These are phyloP conservation scores for Arctopsyche grandis DNA, from an alignment of 1,140 invertebrate genomes.

Conservation along the genomic window DNA sequence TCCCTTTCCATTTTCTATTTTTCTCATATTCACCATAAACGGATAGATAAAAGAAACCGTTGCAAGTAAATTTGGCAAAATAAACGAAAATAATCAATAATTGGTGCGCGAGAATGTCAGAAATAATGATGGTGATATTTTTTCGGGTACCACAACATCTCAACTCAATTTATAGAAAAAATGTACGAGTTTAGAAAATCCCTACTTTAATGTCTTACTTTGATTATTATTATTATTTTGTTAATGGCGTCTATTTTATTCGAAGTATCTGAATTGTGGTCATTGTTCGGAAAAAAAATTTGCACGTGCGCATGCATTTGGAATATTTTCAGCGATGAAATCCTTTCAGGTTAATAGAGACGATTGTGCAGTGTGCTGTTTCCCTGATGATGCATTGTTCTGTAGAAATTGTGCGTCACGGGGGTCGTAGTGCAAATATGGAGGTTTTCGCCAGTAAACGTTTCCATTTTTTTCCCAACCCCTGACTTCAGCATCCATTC, in stretches of 20 bases:
- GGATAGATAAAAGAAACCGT: too few relatives aligned
- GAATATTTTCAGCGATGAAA: slow-evolving; percentile 20
- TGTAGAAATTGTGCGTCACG: slow-evolving; percentile 1
- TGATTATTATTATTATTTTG: background rate
- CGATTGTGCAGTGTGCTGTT: slow-evolving; percentile 10
- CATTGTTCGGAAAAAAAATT: background rate
- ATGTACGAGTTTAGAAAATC: too few relatives aligned
- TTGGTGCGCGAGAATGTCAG: too few relatives aligned
- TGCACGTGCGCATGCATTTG: background rate
- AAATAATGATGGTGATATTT: too few relatives aligned
- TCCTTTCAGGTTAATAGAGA: slow-evolving; percentile 34
- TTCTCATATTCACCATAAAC: too few relatives aligned
- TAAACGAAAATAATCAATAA: too few relatives aligned
- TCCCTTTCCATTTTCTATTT: too few relatives aligned
- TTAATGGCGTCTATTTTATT: background rate
- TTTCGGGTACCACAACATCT: too few relatives aligned
- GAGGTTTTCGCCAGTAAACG: background rate
- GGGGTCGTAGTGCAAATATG: slow-evolving; percentile 5
- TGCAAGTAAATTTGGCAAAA: too few relatives aligned
- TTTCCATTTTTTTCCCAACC: background rate
- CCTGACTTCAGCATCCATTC: background rate
- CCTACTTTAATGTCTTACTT: too few relatives aligned
- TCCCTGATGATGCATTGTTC: slow-evolving; percentile 36
- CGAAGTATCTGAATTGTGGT: background rate
- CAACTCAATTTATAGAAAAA: too few relatives aligned